These are phyloP conservation scores for Elgaria multicarinata DNA, from an alignment of 2,113 vertebrate species.

Conservation along the genomic window DNA sequence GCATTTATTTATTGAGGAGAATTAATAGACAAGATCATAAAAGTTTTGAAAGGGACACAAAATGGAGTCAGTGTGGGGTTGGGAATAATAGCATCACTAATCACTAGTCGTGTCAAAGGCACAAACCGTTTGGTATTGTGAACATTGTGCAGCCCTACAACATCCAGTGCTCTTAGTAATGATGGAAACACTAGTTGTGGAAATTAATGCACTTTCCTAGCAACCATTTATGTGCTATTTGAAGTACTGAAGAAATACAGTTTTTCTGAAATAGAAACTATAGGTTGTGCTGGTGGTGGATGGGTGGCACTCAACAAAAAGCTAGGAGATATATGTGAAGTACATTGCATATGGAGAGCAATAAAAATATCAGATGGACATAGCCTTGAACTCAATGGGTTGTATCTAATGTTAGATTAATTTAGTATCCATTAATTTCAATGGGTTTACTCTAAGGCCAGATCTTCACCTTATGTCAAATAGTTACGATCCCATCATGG, in stretches of 20 bases:
- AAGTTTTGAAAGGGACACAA: background rate
- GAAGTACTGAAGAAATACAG: background rate
- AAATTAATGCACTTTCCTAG: background rate
- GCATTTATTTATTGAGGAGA: background rate
- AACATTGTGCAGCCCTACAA: background rate
- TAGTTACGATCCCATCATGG: no score
- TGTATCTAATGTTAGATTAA: no score
- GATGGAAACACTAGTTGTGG: background rate
- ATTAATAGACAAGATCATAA: background rate
- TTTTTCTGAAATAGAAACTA: background rate
- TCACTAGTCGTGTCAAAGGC: background rate
- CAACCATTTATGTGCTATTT: background rate
- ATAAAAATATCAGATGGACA: background rate
- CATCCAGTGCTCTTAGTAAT: background rate
- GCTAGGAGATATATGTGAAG: background rate
- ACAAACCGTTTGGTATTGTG: no score
- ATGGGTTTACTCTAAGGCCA: no score
- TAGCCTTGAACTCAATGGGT: background rate
- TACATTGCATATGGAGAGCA: background rate
- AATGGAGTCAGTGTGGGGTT: background rate
- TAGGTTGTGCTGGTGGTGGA: no score
- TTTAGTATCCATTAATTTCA: no score
- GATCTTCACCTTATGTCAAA: no score
- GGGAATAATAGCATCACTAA: background rate
- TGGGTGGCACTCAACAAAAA: background rate